Base-by-base conservation (phyloP, 1,140 invertebrate species). In the Cydia fagiglandana region DNA sequence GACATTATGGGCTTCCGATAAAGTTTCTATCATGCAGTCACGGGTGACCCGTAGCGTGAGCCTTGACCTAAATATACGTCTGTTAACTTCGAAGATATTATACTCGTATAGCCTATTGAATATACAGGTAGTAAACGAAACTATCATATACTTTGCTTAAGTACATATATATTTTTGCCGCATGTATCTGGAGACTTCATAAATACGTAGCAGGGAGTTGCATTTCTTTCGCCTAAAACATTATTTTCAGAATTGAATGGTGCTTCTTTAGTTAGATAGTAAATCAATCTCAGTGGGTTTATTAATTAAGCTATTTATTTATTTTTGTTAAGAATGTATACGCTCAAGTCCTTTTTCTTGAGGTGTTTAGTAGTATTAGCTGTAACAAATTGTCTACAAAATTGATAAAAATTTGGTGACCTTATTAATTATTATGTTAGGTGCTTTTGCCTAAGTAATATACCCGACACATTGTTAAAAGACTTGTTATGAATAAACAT, bases 271-370 rank as follows among this genome's bases (percentile, higher is more conserved):
- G 38, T 70, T 70, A 70, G 24, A 34, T 66, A 70, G 17, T 53
- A 1, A 53, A 53, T 17, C 2, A 70, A 70, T 70, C 66, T 70
- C 66, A 41, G 34, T 45, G 66, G 66, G 66, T 70, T 70, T 70
- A 20, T 41, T 70, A n/a, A 68, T 38, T 70, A 70, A 70, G 66
- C 66, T 70, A 70, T 70, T 70, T 70, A 70, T 70, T 70, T 70
- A 41, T 70, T 41, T 38, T 70, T 38, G 38, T 70, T 70, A 38
- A 38, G 30, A 70, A 70, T 41, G n/a, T 17, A 45, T 38, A 70
- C 34, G 38, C 66, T 45, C 66, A 38, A 68, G 64, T 68, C 17
- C 9, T 61, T 61, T 61, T 24, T 12, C 56, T 61, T 61, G 56
- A 61, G 56, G 3, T 24, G 10, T 56, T 50, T 1, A 41, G 15